Evolutionary conservation across 2,888 invertebrate genomes (phyloP).

Genomic region (Oeneis ivallda): DNA sequence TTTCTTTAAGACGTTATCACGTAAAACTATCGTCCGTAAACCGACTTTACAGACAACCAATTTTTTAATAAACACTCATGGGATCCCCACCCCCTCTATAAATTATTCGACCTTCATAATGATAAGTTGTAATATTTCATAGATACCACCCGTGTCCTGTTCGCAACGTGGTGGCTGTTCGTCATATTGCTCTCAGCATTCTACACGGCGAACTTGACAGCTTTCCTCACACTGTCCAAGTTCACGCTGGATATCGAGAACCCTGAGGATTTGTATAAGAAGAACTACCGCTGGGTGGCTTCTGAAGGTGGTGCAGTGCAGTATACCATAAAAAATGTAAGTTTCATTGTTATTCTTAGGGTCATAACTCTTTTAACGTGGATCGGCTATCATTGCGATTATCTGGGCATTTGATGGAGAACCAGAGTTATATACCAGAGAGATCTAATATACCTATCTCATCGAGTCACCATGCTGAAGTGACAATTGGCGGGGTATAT

Average conservation of each 20-base stretch:
- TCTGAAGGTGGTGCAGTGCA: constrained; percentile 86
- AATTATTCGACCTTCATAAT: background rate
- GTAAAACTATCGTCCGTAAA: too few species aligned
- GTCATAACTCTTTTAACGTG: too few species aligned
- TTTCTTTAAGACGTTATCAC: too few species aligned
- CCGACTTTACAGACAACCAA: too few species aligned
- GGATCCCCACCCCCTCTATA: too few species aligned
- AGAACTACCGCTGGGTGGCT: constrained; percentile 87
- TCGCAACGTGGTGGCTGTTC: constrained; percentile 96
- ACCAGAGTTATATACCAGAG: too few species aligned
- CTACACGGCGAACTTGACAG: constrained; percentile 95
- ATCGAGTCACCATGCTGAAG: too few species aligned
- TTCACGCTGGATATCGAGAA: constrained; percentile 90
- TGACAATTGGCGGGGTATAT: too few species aligned
- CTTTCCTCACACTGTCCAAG: constrained; percentile 91
- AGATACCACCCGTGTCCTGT: constrained; percentile 92
- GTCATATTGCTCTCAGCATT: constrained; percentile 93
- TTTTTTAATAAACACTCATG: too few species aligned
- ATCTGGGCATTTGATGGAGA: too few species aligned
- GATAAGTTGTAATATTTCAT: constrained; percentile 42
- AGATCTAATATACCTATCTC: too few species aligned
- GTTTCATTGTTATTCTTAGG: background rate
- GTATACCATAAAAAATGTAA: constrained; percentile 82
- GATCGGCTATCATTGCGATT: too few species aligned
- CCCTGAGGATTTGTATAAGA: constrained; percentile 84